These are phyloP conservation scores for Caloenas nicobarica DNA, from an alignment of 2,113 vertebrate species.

Conservation along the genomic window DNA sequence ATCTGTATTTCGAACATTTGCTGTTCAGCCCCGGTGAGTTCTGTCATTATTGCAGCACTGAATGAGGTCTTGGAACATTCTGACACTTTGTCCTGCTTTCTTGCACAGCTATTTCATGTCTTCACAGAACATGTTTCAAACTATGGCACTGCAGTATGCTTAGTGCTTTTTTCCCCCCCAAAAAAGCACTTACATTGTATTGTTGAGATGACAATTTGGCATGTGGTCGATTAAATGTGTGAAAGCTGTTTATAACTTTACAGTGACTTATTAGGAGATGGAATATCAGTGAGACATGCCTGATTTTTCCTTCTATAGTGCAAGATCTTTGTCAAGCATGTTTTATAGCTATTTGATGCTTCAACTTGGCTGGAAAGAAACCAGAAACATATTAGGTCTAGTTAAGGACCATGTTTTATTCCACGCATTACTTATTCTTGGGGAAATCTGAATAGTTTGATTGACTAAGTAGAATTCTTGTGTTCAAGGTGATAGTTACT, in stretches of 20 bases:
- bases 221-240: background rate
- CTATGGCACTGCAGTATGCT: background rate
- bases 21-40: background rate
- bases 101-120: background rate
- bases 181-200: background rate
- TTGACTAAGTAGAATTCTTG: background rate
- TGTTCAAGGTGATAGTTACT: background rate
- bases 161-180: background rate
- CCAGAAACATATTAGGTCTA: background rate
- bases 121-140: background rate
- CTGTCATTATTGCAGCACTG: background rate
- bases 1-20: background rate
- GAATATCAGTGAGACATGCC: background rate
- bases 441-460: background rate
- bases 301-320: background rate
- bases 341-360: background rate
- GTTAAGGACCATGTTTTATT: background rate
- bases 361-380: background rate
- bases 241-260: background rate
- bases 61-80: background rate
- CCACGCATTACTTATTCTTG: background rate
- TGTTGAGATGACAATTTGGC: background rate
- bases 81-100: background rate
- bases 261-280: background rate
- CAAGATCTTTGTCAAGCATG: background rate